These are phyloP conservation scores for Luperina testacea DNA, from an alignment of 2,888 invertebrate genomes.

Conservation along the genomic window DNA sequence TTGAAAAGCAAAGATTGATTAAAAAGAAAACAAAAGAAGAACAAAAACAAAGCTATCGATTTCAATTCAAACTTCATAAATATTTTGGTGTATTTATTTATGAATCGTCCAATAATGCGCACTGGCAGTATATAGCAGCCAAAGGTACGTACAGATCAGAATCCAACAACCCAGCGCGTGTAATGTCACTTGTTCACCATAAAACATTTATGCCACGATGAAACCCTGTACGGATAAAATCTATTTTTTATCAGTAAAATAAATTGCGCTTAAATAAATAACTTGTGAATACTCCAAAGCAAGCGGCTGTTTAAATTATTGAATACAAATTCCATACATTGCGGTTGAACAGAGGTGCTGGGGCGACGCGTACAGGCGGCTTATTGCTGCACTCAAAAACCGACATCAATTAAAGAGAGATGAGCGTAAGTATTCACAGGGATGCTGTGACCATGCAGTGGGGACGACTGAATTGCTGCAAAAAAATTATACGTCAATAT, in stretches of 20 bases:
- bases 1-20: not conserved
- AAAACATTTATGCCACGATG: constrained; percentile 66
- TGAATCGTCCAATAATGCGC: constrained; percentile 40
- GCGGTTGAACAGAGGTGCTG: constrained; percentile 80
- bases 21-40: constrained; percentile 2
- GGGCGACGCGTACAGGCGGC: constrained; percentile 80
- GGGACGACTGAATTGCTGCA: not conserved
- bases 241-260: constrained; percentile 74
- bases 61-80: constrained; percentile 49
- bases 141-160: constrained; percentile 55
- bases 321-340: constrained; percentile 87
- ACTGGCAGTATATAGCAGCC: constrained; percentile 44
- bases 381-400: constrained; percentile 84
- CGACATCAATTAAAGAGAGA: constrained; percentile 87
- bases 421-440: constrained; percentile 73
- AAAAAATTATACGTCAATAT: not conserved
- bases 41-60: constrained; percentile 18
- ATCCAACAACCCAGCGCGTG: constrained; percentile 59
- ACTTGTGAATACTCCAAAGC: constrained; percentile 72
- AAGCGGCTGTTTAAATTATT: constrained; percentile 83
- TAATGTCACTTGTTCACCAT: constrained; percentile 70
- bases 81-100: constrained; percentile 55
- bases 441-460: constrained; percentile 53
- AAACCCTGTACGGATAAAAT: constrained; percentile 69
- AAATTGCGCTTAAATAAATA: constrained; percentile 76